These are phyloP conservation scores for Phylloscopus whistleri DNA, from an alignment of 2,113 vertebrate species.

Conservation along the genomic window DNA sequence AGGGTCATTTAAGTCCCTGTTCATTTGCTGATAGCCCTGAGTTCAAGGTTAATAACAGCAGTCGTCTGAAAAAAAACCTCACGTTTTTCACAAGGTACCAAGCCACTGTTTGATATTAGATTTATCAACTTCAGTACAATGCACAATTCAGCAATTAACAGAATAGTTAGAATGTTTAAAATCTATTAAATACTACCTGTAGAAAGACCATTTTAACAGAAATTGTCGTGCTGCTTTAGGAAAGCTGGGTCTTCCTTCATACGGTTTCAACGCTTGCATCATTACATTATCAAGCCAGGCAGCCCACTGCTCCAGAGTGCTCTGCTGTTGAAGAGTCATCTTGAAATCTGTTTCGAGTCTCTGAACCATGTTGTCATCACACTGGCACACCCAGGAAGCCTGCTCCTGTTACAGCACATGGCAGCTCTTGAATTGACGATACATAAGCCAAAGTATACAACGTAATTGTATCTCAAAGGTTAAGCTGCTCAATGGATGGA, in stretches of 20 bases:
- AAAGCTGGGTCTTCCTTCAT: constrained; percentile 83
- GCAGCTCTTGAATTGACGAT: background rate
- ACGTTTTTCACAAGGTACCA: background rate
- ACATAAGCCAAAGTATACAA: background rate
- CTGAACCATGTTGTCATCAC: constrained; percentile 85
- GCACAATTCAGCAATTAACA: background rate
- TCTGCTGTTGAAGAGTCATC: constrained; percentile 86
- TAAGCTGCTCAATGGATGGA: background rate
- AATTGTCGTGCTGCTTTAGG: constrained; percentile 83
- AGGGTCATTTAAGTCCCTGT: background rate
- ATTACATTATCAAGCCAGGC: constrained; percentile 84
- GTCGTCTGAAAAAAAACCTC: background rate
- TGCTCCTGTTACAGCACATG: constrained; percentile 75
- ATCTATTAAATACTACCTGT: constrained; percentile 70
- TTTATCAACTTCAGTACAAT: background rate
- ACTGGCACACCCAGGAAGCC: constrained; percentile 87
- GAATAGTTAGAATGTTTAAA: background rate
- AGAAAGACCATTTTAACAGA: constrained; percentile 84
- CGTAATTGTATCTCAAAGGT: background rate
- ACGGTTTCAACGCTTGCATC: constrained; percentile 81
- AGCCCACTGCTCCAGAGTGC: constrained; percentile 85
- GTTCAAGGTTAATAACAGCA: background rate
- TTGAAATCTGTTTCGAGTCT: constrained; percentile 85
- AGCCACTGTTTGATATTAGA: background rate
- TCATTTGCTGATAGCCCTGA: background rate